These are phyloP conservation scores for Leptura quadrifasciata DNA, from an alignment of 2,888 invertebrate species.

Conservation along the genomic window DNA sequence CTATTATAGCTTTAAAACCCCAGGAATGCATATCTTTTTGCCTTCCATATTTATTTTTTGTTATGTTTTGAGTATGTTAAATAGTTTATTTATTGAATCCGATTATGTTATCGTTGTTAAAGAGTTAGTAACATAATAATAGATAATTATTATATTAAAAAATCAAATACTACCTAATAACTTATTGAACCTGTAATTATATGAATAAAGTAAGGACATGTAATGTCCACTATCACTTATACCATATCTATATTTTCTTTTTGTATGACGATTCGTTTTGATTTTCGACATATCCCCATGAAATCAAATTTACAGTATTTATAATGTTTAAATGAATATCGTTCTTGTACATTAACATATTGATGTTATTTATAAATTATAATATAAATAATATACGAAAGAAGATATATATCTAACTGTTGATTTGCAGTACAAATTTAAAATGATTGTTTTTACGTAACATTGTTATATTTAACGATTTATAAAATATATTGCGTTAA, in stretches of 20 bases:
- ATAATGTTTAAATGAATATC: slow-evolving; percentile 58
- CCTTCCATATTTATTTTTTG: slow-evolving; percentile 52
- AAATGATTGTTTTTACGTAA: slow-evolving; percentile 70
- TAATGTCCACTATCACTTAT: slow-evolving; percentile 47
- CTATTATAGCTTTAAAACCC: slow-evolving; percentile 55
- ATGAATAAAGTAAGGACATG: slow-evolving; percentile 39
- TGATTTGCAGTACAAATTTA: slow-evolving; percentile 71
- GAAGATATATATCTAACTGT: slow-evolving; percentile 66
- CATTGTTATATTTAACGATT: slow-evolving; percentile 72
- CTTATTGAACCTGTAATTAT: slow-evolving; percentile 54
- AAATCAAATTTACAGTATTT: slow-evolving; percentile 61
- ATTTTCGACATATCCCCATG: slow-evolving; percentile 58
- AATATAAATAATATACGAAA: slow-evolving; percentile 66
- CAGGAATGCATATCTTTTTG: slow-evolving; percentile 53
- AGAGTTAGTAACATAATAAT: slow-evolving; percentile 50
- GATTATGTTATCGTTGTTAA: slow-evolving; percentile 57
- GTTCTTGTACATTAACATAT: slow-evolving; percentile 63
- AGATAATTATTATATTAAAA: slow-evolving; percentile 43
- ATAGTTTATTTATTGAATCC: slow-evolving; percentile 50
- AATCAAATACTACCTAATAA: slow-evolving; percentile 51
- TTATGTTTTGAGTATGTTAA: slow-evolving; percentile 49
- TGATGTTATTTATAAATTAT: slow-evolving; percentile 62
- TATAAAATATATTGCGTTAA: slow-evolving; percentile 70
- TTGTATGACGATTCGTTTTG: slow-evolving; percentile 47
- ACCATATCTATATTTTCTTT: slow-evolving; percentile 55